phyloP scores from a whole-genome alignment of 2,113 vertebrate genomes.

The Dipodomys stephensi region DNA sequence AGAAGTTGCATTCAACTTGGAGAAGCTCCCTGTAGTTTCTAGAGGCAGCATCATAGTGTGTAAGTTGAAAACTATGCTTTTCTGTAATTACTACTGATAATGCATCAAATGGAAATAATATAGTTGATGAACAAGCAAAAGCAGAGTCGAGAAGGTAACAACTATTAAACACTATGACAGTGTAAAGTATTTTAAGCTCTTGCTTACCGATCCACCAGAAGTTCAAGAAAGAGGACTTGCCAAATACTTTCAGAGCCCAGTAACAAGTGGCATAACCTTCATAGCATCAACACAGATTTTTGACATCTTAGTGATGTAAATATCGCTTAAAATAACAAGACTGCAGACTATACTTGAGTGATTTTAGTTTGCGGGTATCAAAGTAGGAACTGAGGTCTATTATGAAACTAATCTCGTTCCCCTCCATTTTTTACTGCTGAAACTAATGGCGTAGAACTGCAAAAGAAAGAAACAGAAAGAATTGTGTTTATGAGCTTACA shows the following conservation, averaged over 20 bases:
- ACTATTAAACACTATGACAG: constrained; percentile 33
- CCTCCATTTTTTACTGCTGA: not conserved
- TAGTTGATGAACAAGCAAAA: not conserved
- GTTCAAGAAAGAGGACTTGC: not conserved
- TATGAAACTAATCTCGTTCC: not conserved
- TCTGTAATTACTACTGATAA: not conserved
- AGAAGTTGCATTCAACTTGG: not conserved
- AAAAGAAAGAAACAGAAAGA: constrained; percentile 46
- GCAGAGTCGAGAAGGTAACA: constrained; percentile 21
- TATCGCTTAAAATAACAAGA: not conserved
- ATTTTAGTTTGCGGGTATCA: not conserved
- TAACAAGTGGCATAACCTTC: not conserved
- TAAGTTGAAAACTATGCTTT: not conserved
- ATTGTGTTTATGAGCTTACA: constrained; percentile 53
- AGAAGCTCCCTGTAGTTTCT: not conserved
- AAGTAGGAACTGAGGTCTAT: not conserved
- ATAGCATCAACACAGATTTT: not conserved
- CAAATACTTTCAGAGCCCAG: not conserved
- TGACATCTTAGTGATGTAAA: not conserved
- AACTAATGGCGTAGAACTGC: not conserved
- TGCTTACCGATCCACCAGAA: not conserved
- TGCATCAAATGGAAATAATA: not conserved
- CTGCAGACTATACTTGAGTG: not conserved
- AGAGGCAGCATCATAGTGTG: not conserved
- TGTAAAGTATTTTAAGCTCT: constrained; percentile 30